These are phyloP conservation scores for Ephialtes manifestator DNA, from an alignment of 2,888 invertebrate genomes.

Conservation along the genomic window DNA sequence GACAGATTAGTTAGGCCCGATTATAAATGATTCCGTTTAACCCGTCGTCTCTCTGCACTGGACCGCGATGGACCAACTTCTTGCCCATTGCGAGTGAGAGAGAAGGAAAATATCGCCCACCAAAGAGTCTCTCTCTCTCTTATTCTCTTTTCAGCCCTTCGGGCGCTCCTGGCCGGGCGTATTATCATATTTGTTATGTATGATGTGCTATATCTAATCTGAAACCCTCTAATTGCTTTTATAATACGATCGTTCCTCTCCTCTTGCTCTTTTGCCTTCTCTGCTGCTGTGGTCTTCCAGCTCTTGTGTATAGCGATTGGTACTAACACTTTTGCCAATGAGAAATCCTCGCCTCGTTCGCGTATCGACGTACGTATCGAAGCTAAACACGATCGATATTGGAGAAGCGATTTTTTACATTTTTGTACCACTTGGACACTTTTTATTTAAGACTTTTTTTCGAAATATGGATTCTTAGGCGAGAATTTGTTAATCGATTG, in stretches of 20 bases:
- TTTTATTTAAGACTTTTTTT: no score
- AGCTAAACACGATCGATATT: slow-evolving; percentile 28
- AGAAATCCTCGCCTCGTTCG: slow-evolving; percentile 58
- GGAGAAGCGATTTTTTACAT: background rate
- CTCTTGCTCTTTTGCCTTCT: slow-evolving; percentile 55
- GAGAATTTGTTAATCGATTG: no score
- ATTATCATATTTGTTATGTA: slow-evolving; percentile 86
- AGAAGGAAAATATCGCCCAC: slow-evolving; percentile 48
- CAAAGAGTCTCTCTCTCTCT: slow-evolving; percentile 16
- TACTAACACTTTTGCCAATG: slow-evolving; percentile 4
- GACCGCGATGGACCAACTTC: slow-evolving; percentile 48
- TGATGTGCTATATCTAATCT: slow-evolving; percentile 85
- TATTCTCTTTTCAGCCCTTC: slow-evolving; percentile 74
- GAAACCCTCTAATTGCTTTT: slow-evolving; percentile 85
- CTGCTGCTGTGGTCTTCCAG: background rate
- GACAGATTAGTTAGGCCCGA: slow-evolving; percentile 89
- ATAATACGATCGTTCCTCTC: slow-evolving; percentile 79
- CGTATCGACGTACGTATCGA: background rate
- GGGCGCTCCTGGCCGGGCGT: slow-evolving; percentile 77
- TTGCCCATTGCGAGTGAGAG: slow-evolving; percentile 17
- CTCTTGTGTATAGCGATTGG: background rate
- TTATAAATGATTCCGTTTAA: slow-evolving; percentile 90
- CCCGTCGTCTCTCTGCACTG: slow-evolving; percentile 82
- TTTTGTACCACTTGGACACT: background rate
- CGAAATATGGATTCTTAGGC: no score